Percentiles rank a stretch among this genome's conserved stretches.
phyloP scores from a whole-genome alignment of 2,113 vertebrate species.

The Sarotherodon lohbergeri region DNA sequence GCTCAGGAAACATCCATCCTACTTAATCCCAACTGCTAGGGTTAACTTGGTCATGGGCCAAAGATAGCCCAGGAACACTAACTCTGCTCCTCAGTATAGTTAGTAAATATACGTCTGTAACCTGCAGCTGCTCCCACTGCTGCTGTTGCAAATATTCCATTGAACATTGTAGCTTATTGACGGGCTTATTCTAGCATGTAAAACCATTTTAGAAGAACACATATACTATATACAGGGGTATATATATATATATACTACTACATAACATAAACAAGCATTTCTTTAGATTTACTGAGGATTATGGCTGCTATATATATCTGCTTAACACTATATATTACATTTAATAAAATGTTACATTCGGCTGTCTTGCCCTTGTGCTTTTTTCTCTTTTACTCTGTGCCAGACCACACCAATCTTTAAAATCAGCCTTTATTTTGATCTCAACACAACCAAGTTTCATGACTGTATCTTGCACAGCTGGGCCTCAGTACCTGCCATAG shows the following conservation, averaged over 20 bases:
- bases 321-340: background rate
- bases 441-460: background rate
- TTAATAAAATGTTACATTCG: too few species aligned
- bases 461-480: background rate
- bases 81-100: background rate
- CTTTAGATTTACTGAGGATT: background rate
- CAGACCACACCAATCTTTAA: background rate
- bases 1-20: background rate
- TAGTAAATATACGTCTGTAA: background rate
- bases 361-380: background rate
- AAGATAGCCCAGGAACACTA: background rate
- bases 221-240: too few species aligned
- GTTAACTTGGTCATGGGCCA: background rate
- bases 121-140: background rate
- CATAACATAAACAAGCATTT: background rate
- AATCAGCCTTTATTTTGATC: background rate
- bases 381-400: background rate
- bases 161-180: background rate
- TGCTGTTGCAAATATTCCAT: background rate
- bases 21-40: background rate
- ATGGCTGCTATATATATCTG: background rate
- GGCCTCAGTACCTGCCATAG: background rate
- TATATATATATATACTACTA: background rate
- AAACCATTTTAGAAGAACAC: background rate
- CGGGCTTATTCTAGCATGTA: background rate